Evolutionary conservation across 2,797 vertebrate genomes (phyloP).

Genomic region (Anabas testudineus): DNA sequence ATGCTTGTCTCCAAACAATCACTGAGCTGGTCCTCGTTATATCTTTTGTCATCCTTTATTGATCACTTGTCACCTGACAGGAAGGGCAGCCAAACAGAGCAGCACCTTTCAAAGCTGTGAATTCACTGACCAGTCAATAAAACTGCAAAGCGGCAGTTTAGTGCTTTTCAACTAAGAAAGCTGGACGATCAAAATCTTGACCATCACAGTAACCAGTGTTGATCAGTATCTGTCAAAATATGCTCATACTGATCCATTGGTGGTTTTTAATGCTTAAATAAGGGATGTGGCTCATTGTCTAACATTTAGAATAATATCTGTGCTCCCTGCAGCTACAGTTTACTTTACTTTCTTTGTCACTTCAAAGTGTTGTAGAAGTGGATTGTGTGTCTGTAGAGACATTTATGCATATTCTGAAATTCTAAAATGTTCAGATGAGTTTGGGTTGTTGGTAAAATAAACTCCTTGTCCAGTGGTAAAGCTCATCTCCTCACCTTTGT

Average conservation of each 20-base stretch:
- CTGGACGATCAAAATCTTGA: background rate
- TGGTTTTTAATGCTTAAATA: no score
- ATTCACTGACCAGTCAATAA: background rate
- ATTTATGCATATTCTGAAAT: no score
- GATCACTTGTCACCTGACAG: constrained; percentile 11
- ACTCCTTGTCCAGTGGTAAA: no score
- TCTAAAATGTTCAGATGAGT: no score
- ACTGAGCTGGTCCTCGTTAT: background rate
- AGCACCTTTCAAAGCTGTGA: background rate
- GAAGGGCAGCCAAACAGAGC: background rate
- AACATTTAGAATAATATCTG: background rate
- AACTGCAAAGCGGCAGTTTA: background rate
- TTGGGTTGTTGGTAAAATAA: no score
- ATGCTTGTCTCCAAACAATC: background rate
- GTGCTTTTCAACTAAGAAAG: background rate
- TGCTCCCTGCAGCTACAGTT: no score
- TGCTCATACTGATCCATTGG: no score
- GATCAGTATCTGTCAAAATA: background rate
- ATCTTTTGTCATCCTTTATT: constrained; percentile 7
- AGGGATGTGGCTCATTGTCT: background rate
- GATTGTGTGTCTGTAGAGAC: no score
- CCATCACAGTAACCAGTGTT: background rate
- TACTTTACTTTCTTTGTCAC: no score
- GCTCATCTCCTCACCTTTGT: no score
- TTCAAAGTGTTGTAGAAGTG: no score